Evolutionary conservation across 64 coral and sea anemone genomes (phyloP), one percentile per base, ranked within the genome.

Genomic region (Dendronephthya gigantea): DNA sequence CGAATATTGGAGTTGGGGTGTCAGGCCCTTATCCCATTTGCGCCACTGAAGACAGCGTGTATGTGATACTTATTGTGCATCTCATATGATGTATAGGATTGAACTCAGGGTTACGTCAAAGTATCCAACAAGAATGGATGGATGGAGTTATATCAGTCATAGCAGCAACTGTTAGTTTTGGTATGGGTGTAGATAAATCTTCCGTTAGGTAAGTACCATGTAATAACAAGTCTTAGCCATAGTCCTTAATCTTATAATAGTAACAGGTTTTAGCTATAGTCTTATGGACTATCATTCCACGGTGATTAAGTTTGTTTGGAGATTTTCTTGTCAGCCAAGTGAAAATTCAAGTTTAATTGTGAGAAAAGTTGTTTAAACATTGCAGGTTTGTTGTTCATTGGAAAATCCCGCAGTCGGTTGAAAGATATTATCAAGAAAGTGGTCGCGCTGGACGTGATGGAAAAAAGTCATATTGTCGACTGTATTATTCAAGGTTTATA

Each of bases 121-220:
- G 91, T 81, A 82, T 93, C 22, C 94, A 98, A 65, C 87, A 85
- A 40, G 92, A 93, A 37, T 98, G 94, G 94, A 98, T 98, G 94
- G 92, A 93, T 87, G 94, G 94, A 10, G 90, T 91, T 35, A 83
- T 98, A 9, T 76, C 87, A 72, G 90, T 93, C 28, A 98, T 98
- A 83, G 92, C 90, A 50, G 95, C 95, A 4, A 98, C 95, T 15
- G 89, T 98, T 29, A 98, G 95, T 82, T 98, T 98, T 93, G 95
- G 95, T 35, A 98, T 98, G 95, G 95, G 95, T 83, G 90, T 98
- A 2, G 94, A 98, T 65, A 98, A 98, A 75, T 89, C 89, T 9
- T 89, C 92, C 72, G 94, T 98, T 31, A 98, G 94, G 94, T 91
- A 90, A 62, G 55, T 17, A 19, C 50, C 13, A 22, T 52, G 13